These are phyloP conservation scores for Escarpia spicata DNA, from an alignment of 2,888 invertebrate species.

Conservation along the genomic window DNA sequence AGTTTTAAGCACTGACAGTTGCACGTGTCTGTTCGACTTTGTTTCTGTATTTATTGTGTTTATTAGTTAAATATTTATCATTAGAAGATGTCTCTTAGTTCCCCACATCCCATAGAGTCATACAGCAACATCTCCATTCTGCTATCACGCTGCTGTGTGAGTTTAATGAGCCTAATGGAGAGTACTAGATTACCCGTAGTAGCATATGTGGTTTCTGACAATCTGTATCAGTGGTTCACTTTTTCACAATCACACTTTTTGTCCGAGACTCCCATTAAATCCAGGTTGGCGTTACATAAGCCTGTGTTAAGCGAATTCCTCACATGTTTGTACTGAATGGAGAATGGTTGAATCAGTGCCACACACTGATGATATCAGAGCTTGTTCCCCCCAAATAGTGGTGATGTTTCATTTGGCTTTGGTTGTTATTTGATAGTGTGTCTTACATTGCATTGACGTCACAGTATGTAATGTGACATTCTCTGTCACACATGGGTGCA, in stretches of 20 bases:
- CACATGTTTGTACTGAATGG: not conserved
- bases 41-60: not conserved
- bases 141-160: not conserved
- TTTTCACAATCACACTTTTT: not conserved
- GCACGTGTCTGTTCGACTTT: not conserved
- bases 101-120: not conserved
- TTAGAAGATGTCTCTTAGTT: not conserved
- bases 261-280: not conserved
- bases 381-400: not conserved
- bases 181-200: not conserved
- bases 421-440: not conserved
- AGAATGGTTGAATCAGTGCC: not conserved
- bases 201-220: not conserved
- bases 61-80: not conserved
- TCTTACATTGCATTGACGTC: conserved; percentile 4
- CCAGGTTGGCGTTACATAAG: not conserved
- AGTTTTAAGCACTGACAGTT: not conserved
- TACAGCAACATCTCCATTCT: not conserved
- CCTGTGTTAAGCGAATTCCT: not conserved
- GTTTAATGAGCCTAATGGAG: not conserved
- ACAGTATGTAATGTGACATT: not conserved
- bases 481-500: not conserved
- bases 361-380: not conserved
- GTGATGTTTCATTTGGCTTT: not conserved
- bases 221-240: not conserved